These are phyloP conservation scores for Emydura subglobosa DNA, from an alignment of 2,113 vertebrate genomes.

Conservation along the genomic window DNA sequence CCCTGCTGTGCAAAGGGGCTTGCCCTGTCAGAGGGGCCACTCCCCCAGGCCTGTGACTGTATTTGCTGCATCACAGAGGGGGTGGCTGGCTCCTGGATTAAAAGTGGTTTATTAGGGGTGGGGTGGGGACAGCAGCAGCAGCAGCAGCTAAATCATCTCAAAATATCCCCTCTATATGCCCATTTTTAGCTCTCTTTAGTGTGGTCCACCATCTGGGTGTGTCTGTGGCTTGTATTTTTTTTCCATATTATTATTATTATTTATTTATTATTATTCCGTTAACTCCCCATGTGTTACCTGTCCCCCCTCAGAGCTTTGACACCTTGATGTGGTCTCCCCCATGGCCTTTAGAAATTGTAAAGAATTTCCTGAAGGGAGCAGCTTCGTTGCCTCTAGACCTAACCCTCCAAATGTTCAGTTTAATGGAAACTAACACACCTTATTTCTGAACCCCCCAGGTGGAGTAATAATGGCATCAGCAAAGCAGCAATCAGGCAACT, in stretches of 20 bases:
- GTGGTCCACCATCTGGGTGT: not conserved
- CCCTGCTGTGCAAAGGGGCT: not conserved
- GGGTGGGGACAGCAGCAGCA: not conserved
- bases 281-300: not conserved
- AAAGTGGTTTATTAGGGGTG: not conserved
- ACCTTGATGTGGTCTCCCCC: not conserved
- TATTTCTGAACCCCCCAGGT: not conserved
- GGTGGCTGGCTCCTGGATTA: not conserved
- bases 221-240: not conserved
- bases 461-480: not conserved
- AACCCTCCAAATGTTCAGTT: not conserved
- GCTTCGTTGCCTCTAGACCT: not conserved
- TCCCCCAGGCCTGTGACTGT: not conserved
- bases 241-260: not conserved
- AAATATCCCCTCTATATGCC: not conserved
- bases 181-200: not conserved
- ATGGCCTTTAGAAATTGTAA: not conserved
- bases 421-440: not conserved
- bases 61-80: not conserved
- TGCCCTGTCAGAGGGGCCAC: conserved; percentile 22
- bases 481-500: not conserved
- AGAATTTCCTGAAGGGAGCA: not conserved
- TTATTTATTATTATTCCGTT: not conserved
- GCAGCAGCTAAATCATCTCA: not conserved
- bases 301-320: not conserved